Percentiles rank a stretch among this genome's conserved stretches.
Evolutionary conservation across 1,140 invertebrate genomes (phyloP).

Genomic region (Formica exsecta): DNA sequence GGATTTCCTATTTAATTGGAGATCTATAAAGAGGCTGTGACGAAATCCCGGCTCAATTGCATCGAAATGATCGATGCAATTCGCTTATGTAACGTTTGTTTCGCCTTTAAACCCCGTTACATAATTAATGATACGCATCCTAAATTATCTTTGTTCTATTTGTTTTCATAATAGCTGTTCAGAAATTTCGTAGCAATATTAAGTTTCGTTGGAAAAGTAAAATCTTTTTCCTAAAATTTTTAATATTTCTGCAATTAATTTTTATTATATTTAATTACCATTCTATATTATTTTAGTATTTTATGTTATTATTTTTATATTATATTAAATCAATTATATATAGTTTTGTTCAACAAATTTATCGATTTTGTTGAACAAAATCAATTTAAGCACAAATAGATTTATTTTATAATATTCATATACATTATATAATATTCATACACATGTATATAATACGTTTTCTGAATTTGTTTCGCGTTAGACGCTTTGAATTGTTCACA

Average conservation of each 20-base stretch:
- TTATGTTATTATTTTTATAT: not conserved
- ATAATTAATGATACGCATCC: constrained; percentile 34
- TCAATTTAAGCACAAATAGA: too few species aligned
- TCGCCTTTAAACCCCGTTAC: not conserved
- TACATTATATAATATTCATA: too few species aligned
- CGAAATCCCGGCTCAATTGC: constrained; percentile 26
- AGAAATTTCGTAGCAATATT: not conserved
- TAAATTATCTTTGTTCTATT: constrained; percentile 20
- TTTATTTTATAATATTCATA: too few species aligned
- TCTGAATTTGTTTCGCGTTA: not conserved
- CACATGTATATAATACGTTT: too few species aligned
- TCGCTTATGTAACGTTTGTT: constrained; percentile 29
- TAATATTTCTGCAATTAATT: not conserved
- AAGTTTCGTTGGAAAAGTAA: not conserved
- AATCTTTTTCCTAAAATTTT: not conserved
- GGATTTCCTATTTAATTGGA: constrained; percentile 55
- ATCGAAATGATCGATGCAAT: constrained; percentile 41
- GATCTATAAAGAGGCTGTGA: constrained; percentile 20
- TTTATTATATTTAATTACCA: not conserved
- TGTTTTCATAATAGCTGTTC: not conserved
- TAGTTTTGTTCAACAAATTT: too few species aligned
- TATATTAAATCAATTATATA: not conserved
- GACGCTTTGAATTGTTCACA: not conserved
- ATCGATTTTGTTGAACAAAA: not conserved
- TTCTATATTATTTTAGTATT: not conserved